Evolutionary conservation across 92 coral and sea anemone genomes (phyloP).

Genomic region (Bergia sp.): DNA sequence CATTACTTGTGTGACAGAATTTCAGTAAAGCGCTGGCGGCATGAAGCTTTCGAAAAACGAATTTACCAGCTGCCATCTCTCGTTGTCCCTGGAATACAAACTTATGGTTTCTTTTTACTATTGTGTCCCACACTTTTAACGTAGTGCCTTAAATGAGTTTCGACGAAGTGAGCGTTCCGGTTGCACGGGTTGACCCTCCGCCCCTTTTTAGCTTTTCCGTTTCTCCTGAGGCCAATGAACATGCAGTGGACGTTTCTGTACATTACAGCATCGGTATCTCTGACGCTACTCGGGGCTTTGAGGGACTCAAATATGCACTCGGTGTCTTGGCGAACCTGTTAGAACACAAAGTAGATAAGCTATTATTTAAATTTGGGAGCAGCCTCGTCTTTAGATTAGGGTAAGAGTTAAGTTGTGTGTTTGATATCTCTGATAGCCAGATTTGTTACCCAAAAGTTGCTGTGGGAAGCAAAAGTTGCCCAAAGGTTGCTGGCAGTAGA

Average conservation of each 20-base stretch:
- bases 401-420: no score
- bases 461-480: no score
- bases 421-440: no score
- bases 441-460: no score
- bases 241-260: constrained; percentile 31
- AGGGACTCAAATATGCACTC: constrained; percentile 36
- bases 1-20: neutral
- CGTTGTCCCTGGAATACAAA: neutral
- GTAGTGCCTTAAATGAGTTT: neutral
- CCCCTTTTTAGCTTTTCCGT: constrained; percentile 49
- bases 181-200: constrained; percentile 29
- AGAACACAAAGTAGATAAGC: neutral
- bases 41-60: neutral
- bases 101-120: neutral
- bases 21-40: neutral
- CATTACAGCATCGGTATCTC: constrained; percentile 6
- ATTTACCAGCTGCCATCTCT: neutral
- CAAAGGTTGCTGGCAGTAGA: no score
- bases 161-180: constrained; percentile 27
- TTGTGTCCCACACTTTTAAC: neutral
- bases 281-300: neutral
- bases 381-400: neutral
- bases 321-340: neutral
- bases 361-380: no score
- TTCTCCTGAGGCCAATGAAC: constrained; percentile 59